A percentile compares a stretch with the other conserved stretches of the same genome.
These are phyloP conservation scores for Danaus melanippus DNA, from an alignment of 1,140 invertebrate species.

Conservation along the genomic window DNA sequence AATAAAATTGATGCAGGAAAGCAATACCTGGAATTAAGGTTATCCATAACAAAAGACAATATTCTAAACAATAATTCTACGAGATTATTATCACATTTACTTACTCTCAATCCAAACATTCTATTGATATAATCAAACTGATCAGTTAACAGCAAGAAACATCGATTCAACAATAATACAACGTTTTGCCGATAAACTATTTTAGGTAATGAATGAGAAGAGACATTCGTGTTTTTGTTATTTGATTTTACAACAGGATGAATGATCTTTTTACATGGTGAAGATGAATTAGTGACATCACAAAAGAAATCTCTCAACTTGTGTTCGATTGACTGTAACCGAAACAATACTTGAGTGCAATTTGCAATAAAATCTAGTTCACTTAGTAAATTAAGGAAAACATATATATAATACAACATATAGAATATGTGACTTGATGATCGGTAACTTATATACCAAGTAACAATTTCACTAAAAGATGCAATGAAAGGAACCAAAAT, in stretches of 20 bases:
- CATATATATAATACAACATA: slow-evolving; percentile 8
- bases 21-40: too few species aligned
- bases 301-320: slow-evolving; percentile 7
- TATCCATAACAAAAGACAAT: too few species aligned
- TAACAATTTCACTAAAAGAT: not conserved
- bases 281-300: not conserved
- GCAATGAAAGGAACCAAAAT: not conserved
- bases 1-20: too few species aligned
- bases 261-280: not conserved
- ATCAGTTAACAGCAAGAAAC: slow-evolving; percentile 15
- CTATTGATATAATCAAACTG: slow-evolving; percentile 10
- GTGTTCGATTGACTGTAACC: slow-evolving; percentile 13
- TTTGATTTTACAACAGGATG: too few species aligned
- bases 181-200: not conserved
- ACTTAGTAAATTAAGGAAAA: slow-evolving; percentile 7
- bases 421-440: not conserved
- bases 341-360: slow-evolving; percentile 9
- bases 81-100: not conserved
- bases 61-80: too few species aligned
- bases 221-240: too few species aligned
- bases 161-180: slow-evolving; percentile 1
- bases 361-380: slow-evolving; percentile 10
- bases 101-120: slow-evolving; percentile 11
- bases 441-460: slow-evolving; percentile 1
- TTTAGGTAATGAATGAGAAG: too few species aligned